Percentiles rank a stretch among this genome's conserved stretches.
These are phyloP conservation scores for Micropterix aruncella DNA, from an alignment of 2,888 invertebrate species.

Conservation along the genomic window DNA sequence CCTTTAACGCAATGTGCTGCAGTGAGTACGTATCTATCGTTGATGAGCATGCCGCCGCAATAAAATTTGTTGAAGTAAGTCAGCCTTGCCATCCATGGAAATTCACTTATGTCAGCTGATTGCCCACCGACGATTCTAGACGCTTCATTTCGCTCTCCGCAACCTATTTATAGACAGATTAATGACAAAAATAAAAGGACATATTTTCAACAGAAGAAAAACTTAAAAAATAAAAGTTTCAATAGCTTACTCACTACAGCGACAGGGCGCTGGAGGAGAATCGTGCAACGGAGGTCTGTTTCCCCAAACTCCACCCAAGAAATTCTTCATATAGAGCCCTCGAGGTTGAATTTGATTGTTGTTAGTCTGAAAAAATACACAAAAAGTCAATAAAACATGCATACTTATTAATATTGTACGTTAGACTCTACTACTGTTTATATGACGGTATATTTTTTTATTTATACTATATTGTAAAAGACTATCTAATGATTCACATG, in stretches of 20 bases:
- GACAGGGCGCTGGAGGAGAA: slow-evolving; percentile 39
- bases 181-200: no score
- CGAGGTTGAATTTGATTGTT: no score
- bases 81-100: slow-evolving; percentile 80
- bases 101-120: slow-evolving; percentile 62
- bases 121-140: slow-evolving; percentile 73
- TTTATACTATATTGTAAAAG: no score
- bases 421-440: no score
- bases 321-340: slow-evolving; percentile 32
- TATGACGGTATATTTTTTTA: no score
- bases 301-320: slow-evolving; percentile 47
- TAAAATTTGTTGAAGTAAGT: slow-evolving; percentile 82
- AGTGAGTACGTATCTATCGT: slow-evolving; percentile 75
- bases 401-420: no score
- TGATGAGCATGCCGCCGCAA: slow-evolving; percentile 79
- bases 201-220: no score
- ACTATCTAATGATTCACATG: no score
- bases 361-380: no score
- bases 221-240: no score
- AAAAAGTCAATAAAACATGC: no score
- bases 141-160: slow-evolving; percentile 71
- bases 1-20: slow-evolving; percentile 87
- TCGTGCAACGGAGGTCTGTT: slow-evolving; percentile 48
- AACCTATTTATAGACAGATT: no score
- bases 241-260: slow-evolving; percentile 44